Percentiles rank a stretch among this genome's conserved stretches.
These are phyloP conservation scores for Zoanthus solanderi DNA, from an alignment of 92 coral and sea anemone species.

Conservation along the genomic window DNA sequence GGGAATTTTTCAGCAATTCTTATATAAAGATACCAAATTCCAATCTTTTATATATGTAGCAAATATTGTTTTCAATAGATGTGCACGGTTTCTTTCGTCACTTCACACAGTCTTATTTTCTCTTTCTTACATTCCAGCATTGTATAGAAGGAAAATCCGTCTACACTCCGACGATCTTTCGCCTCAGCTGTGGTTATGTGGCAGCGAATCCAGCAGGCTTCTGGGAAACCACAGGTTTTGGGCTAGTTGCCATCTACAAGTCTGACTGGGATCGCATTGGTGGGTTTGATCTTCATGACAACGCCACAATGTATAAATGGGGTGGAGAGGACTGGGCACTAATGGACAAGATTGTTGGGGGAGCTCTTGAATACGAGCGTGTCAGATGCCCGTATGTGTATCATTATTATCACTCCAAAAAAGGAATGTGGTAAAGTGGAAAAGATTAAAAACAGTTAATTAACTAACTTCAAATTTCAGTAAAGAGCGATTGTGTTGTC, in stretches of 20 bases:
- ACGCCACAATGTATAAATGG: conserved; percentile 6
- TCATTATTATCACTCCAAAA: conserved; percentile 36
- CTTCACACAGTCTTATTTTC: neutral
- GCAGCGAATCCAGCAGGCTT: conserved; percentile 24
- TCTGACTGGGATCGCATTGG: conserved; percentile 46
- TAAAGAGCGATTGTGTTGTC: neutral
- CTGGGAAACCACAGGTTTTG: conserved; percentile 37
- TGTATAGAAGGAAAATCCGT: conserved; percentile 35
- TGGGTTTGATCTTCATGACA: conserved; percentile 29
- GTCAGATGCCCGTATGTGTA: conserved; percentile 43
- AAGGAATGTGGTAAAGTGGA: conserved; percentile 23
- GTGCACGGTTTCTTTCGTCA: too few species aligned
- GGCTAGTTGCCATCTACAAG: conserved; percentile 33
- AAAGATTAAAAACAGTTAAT: neutral
- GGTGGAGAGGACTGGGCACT: conserved; percentile 51
- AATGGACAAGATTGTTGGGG: conserved; percentile 34
- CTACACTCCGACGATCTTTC: conserved; percentile 44
- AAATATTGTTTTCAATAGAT: too few species aligned
- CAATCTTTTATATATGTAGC: too few species aligned
- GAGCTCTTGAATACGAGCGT: conserved; percentile 36
- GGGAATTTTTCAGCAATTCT: too few species aligned
- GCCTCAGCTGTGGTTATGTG: conserved; percentile 22
- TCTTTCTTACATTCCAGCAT: neutral
- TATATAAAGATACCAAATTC: too few species aligned
- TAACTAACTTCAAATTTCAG: neutral